Evolutionary conservation across 2,113 vertebrate species (phyloP).

Genomic region (Etheostoma spectabile): DNA sequence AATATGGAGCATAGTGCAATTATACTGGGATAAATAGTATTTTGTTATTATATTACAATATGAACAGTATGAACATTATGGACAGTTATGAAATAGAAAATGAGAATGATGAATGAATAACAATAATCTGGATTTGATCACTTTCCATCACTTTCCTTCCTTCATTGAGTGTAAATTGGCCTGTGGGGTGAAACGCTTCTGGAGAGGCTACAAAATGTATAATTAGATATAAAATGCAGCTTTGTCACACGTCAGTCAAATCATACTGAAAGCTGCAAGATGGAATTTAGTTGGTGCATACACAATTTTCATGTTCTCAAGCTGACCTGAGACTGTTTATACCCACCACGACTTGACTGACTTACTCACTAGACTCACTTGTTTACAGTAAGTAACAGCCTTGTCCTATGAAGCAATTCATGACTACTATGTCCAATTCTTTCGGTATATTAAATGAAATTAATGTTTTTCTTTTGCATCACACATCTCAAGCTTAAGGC

Average conservation of each 20-base stretch:
- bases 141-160: conserved; percentile 57
- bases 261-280: neutral
- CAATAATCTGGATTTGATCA: conserved; percentile 50
- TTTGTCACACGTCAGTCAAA: conserved; percentile 12
- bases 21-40: no score
- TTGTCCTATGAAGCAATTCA: neutral
- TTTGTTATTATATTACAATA: no score
- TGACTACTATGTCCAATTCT: neutral
- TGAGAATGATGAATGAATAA: no score
- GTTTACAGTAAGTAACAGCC: neutral
- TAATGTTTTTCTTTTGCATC: neutral
- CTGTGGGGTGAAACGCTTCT: conserved; percentile 30
- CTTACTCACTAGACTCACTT: neutral
- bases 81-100: no score
- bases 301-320: conserved; percentile 1
- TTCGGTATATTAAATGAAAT: neutral
- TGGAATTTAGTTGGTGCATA: conserved; percentile 16
- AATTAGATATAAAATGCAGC: conserved; percentile 31
- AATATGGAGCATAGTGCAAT: no score
- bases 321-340: neutral
- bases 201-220: no score
- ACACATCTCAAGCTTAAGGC: no score
- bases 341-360: neutral
- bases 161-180: conserved; percentile 30
- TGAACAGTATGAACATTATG: no score